Base-by-base conservation (phyloP, 2,888 invertebrate genomes). In the Agrilus mali region DNA sequence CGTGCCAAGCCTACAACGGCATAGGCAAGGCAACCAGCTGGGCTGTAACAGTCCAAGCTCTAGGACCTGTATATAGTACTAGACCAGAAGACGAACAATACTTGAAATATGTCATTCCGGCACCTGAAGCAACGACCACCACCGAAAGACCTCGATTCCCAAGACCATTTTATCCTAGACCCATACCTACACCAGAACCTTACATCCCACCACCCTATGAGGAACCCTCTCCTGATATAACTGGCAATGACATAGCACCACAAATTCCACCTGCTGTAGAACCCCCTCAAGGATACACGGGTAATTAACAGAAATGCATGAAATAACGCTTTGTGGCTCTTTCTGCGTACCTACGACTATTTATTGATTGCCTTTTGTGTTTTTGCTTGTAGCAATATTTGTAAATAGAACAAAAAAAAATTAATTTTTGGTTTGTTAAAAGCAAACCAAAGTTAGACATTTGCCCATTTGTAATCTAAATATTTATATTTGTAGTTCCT, bases 1-100 rank as follows among this genome's bases (percentile, higher is more conserved):
- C 82, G 6, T 95, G 95, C 60, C 84, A 86, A 58, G 93, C 88
- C 4, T 93, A 84, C 66, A 93, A 93, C 60, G 88, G 86, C 2
- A 61, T 77, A 51, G 50, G 67, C 56, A 77, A 78, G 52, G 80
- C 92, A 5, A 82, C 82, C 1, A 81, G 85, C 38, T 84, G 86
- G 79, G 75, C 80, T 12, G 75, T 87, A 7, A 74, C 76, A 0
- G 73, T 93, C 12, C 78, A 78, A 57, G 84, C 86, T 0, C 67
- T 79, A 49, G 81, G 81, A 14, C 82, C 85, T 0, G 77, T 80
- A n/a, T 68, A 74, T 49, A 75, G 75, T 27, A 58, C 67, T 12
- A 63, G 65, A 47, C 69, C 72, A 3, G 74, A 74, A 27, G 79
- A 82, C 50, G 62, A 68, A 37, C 63, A 71, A 39, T 82, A 74